Percentiles rank a stretch among this genome's conserved stretches.
phyloP scores from a whole-genome alignment of 2,113 vertebrate species.

The Anhinga anhinga region DNA sequence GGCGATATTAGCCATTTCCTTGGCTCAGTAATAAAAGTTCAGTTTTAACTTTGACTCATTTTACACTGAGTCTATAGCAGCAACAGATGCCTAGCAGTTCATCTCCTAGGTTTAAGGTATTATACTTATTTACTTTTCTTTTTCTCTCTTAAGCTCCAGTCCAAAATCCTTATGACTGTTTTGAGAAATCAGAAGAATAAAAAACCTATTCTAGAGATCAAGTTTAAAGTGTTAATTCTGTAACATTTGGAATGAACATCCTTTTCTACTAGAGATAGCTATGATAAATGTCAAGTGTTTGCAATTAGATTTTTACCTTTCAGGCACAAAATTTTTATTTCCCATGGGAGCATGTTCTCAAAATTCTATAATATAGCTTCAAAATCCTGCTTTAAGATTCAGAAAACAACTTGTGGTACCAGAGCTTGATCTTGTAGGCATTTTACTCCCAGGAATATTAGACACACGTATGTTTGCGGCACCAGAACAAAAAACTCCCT shows the following conservation, averaged over 20 bases:
- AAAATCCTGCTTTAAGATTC: background rate
- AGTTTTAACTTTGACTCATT: constrained; percentile 3
- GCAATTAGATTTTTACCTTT: constrained; percentile 45
- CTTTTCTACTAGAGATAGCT: background rate
- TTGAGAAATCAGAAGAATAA: background rate
- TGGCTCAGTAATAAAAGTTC: background rate
- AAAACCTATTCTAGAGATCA: background rate
- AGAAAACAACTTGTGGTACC: background rate
- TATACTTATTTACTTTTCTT: background rate
- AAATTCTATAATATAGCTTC: background rate
- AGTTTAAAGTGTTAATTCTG: background rate
- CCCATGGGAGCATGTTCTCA: background rate
- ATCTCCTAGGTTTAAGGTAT: background rate
- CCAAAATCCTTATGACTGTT: background rate
- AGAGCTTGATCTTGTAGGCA: background rate
- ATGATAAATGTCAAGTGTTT: constrained; percentile 49
- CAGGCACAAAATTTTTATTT: constrained; percentile 9
- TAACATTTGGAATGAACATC: background rate
- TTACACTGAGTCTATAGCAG: background rate
- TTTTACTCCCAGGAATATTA: background rate
- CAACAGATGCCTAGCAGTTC: background rate
- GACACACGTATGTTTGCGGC: background rate
- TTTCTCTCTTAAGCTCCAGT: background rate
- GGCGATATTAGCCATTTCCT: background rate
- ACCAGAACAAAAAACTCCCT: background rate